Base-by-base conservation (phyloP, 2,797 vertebrate species). In the Brotogeris chrysoptera region DNA sequence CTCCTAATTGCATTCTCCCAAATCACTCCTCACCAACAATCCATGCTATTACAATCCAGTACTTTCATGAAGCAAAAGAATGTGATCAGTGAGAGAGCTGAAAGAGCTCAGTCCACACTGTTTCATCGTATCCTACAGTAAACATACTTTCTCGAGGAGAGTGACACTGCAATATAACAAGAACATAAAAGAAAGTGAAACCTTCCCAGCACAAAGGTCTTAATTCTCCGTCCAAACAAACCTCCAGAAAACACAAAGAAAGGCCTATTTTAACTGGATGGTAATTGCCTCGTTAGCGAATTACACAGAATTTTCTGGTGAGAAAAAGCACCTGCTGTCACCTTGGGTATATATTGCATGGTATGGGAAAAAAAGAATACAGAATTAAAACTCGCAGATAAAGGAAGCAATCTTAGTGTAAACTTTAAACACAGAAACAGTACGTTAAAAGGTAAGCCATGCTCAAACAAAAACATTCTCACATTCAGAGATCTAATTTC, bases 321-420 rank as follows among this genome's bases (percentile, higher is more conserved):
- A 70, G 59, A 50, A 73, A 89, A 86, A 88, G 13, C 39, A 83
- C 5, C 39, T 44, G 16, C 34, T 59, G 5, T 50, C 41, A 57
- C 43, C 39, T 47, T 36, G 38, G 44, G 65, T 80, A 83, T 69
- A 59, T 2, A 79, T 55, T 25, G 34, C 10, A 59, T 15, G 7
- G 15, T 44, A 86, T 0, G 0, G 0, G 34, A 76, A 64, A 32
- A 23, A 68, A 50, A 77, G 7, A 57, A 68, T 34, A 69, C 6
- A 61, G 43, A 60, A 55, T 46, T 46, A 76, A 76, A 86, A 64
- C 21, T 43, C n/a, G 55, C 59, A 74, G 18, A 77, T 49, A 60
- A 80, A 79, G 34, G 36, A 64, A 79, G 30, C 20, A 86, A 79
- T 28, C 5, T 91, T 43, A 69, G 73, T 6, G 4, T 34, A 63